Percentiles rank a stretch among this genome's conserved stretches.
Conservation (phyloP, 2,888 invertebrate species). For the Lepidonotus clava region DNA sequence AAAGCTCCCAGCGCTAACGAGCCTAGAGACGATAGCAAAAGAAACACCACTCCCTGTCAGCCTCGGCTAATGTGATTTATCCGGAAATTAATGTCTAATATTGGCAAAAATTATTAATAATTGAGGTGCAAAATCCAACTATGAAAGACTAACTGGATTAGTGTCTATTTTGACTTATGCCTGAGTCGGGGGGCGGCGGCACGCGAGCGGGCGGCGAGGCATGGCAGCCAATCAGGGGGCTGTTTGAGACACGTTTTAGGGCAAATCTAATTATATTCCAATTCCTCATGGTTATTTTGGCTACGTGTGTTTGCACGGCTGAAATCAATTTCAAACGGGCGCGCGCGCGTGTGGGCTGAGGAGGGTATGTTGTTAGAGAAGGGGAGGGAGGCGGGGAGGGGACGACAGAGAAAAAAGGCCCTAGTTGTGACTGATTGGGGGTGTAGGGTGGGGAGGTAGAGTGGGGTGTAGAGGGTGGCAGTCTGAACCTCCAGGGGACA, state of each 20-base stretch:
- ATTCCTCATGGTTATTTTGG: slow-evolving; percentile 56
- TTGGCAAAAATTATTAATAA: slow-evolving; percentile 60
- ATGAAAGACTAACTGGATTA: slow-evolving; percentile 57
- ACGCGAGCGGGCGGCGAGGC: background rate
- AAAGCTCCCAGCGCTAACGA: background rate
- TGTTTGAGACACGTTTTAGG: slow-evolving; percentile 58
- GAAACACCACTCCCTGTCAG: slow-evolving; percentile 33
- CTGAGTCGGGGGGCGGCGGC: background rate
- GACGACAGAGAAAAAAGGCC: background rate
- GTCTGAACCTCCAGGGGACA: background rate
- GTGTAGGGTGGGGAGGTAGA: background rate
- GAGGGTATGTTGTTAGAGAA: slow-evolving; percentile 5
- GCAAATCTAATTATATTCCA: slow-evolving; percentile 59
- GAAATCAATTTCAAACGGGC: slow-evolving; percentile 59
- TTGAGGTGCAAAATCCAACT: slow-evolving; percentile 59
- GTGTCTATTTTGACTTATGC: slow-evolving; percentile 52
- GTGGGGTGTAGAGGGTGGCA: background rate
- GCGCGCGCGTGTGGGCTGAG: background rate
- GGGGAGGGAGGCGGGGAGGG: background rate
- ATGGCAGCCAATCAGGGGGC: slow-evolving; percentile 25
- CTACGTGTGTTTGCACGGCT: slow-evolving; percentile 59
- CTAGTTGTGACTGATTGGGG: slow-evolving; percentile 8
- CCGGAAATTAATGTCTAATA: slow-evolving; percentile 60
- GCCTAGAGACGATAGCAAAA: slow-evolving; percentile 48
- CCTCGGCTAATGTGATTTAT: slow-evolving; percentile 56